Evolutionary conservation across 1,140 invertebrate species (phyloP), one percentile per base, ranked within the genome.

Genomic region (Drosophila sproati): DNA sequence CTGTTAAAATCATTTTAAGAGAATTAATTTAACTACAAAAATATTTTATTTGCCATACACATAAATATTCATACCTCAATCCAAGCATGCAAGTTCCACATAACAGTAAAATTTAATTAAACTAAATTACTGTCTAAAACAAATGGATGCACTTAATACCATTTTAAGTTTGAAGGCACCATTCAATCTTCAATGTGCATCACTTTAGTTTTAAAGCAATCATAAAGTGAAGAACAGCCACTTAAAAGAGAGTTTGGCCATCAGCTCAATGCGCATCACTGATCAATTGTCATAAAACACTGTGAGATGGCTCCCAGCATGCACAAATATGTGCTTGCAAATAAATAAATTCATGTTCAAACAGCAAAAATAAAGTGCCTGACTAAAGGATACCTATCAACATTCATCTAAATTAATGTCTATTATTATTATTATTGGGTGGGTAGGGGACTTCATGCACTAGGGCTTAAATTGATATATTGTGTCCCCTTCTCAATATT

Each of bases 181-280:
- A 50, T 50, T 55, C 4, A 8, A 3, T 29, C 7, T 55, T 55
- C 4, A 35, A 37, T 20, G 32, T 12, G 35, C 7, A 1, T 5
- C 31, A 20, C 52, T 28, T 62, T 7, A 50, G 20, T 32, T 20
- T 47, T 28, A 63, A 39, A 51, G 34, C 34, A 28, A 5, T 20
- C 47, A 51, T 51, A 51, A 63, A 63, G 50, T 41, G n/a, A 43
- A 28, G 4, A 45, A 54, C 31, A 37, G 59, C 20, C n/a, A 37
- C 37, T 45, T 6, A 50, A 50, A 61, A 37, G 45, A 29, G 37
- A 37, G 52, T 35, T 51, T 68, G 31, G 43, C 55, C 55, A 28
- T 7, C 45, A 68, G 64, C 55, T 59, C 59, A 50, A 37, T 39
- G 34, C 45, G 64, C 54, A 32, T 68, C 55, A 31, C 45, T 59